Base-by-base conservation (phyloP, 2,797 vertebrate species). In the Lophura swinhoii region DNA sequence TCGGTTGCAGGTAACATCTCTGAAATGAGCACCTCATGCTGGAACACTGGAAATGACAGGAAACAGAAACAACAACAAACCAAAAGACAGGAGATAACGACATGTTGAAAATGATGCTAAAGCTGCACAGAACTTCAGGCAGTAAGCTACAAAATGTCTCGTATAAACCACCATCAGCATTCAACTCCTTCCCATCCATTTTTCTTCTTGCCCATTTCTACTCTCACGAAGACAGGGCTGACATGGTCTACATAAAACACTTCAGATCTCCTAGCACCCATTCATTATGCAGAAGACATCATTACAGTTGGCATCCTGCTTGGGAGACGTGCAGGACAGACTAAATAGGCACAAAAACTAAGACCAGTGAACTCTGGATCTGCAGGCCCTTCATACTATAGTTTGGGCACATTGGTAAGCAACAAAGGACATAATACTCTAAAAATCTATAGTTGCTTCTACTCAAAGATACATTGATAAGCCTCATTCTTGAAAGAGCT, bases 131-230 rank as follows among this genome's bases (percentile, higher is more conserved):
- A 71, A 64, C 28, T 64, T 76, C 24, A 87, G 64, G 37, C 7
- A 63, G 37, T 55, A 75, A 71, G 49, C 55, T 44, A 71, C 22
- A 22, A 58, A 85, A 4, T 22, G 10, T 5, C 12, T 24, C 60
- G 14, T 8, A 33, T n/a, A 39, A 0, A 1, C 39, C 46, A 48
- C 7, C 43, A 53, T 0, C 41, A 31, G 53, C 43, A 78, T 3
- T 63, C 51, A 46, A 14, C 31, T 90, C n/a, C 62, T 29, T 53
- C 20, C 31, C 10, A 63, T 5, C 4, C 14, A 11, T 75, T 91
- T 82, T 70, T 46, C 41, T 9, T 88, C 63, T 48, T 43, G 53
- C 12, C 33, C 28, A 67, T 62, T 82, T 85, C 63, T 37, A 29
- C n/a, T 71, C 23, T 53, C 8, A 11, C 14, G 68, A 88, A 21